These are phyloP conservation scores for Strix uralensis DNA, from an alignment of 2,113 vertebrate species.

Conservation along the genomic window DNA sequence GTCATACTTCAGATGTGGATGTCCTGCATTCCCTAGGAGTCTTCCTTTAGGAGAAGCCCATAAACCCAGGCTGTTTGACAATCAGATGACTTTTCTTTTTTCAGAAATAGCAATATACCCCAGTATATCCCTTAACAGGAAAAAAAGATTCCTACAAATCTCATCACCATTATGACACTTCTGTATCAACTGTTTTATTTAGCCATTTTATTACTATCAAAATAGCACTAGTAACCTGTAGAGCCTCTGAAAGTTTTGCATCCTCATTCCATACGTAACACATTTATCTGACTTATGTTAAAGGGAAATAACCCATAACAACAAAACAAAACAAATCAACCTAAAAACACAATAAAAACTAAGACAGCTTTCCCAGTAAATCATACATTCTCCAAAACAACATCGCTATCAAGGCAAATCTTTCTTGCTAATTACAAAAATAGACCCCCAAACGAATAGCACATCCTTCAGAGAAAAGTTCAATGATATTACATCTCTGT, in stretches of 20 bases:
- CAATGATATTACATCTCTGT: neutral
- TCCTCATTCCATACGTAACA: neutral
- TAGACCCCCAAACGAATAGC: neutral
- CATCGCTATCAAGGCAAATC: neutral
- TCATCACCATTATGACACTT: neutral
- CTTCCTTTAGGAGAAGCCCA: neutral
- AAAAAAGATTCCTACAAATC: neutral
- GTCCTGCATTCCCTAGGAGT: neutral
- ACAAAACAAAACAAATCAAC: neutral
- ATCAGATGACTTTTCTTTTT: neutral
- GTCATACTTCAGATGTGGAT: neutral
- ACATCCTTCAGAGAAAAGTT: neutral
- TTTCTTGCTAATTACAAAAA: neutral
- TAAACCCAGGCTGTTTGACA: neutral
- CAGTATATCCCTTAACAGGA: neutral
- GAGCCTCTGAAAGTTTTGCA: neutral
- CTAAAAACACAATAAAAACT: neutral
- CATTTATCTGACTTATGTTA: neutral
- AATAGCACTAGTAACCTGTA: neutral
- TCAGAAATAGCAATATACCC: neutral
- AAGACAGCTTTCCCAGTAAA: neutral
- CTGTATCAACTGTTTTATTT: neutral
- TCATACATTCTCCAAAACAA: neutral
- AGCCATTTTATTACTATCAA: neutral
- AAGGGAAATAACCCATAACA: neutral